These are phyloP conservation scores for Acleris holmiana DNA, from an alignment of 2,888 invertebrate species.

Conservation along the genomic window DNA sequence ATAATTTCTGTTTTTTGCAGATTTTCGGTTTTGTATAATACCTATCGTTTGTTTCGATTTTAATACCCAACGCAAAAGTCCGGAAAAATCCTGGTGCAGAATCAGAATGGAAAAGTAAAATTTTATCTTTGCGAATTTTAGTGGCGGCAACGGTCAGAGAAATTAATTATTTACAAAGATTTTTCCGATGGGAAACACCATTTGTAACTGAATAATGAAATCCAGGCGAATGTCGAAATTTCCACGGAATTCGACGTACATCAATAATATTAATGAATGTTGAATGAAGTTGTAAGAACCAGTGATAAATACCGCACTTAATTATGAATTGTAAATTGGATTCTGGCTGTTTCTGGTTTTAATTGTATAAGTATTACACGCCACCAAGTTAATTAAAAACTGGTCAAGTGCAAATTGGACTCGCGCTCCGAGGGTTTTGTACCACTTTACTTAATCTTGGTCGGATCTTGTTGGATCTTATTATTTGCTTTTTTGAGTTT, in stretches of 20 bases:
- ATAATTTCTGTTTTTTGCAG: conserved; percentile 15
- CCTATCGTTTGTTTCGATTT: no score
- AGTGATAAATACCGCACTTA: no score
- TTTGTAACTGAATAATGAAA: conserved; percentile 28
- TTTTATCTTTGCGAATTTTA: conserved; percentile 1
- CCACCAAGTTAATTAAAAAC: no score
- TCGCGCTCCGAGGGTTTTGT: no score
- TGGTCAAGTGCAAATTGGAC: no score
- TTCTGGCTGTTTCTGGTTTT: no score
- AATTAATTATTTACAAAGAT: conserved; percentile 26
- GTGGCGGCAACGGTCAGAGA: conserved; percentile 1
- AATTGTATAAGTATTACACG: no score
- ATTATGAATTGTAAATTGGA: no score
- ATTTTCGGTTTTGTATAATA: conserved; percentile 10
- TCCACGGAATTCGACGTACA: conserved; percentile 1
- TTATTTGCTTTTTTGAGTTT: no score
- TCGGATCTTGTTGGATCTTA: no score
- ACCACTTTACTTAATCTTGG: no score
- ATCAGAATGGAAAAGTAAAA: background rate
- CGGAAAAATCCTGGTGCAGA: background rate
- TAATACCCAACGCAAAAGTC: no score
- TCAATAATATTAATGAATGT: conserved; percentile 16
- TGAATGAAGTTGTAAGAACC: background rate
- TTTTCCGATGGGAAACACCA: conserved; percentile 29
- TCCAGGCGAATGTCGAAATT: conserved; percentile 16